Evolutionary conservation across 2,888 invertebrate species (phyloP), one percentile per base, ranked within the genome.

Genomic region (Drosophila mimetica): DNA sequence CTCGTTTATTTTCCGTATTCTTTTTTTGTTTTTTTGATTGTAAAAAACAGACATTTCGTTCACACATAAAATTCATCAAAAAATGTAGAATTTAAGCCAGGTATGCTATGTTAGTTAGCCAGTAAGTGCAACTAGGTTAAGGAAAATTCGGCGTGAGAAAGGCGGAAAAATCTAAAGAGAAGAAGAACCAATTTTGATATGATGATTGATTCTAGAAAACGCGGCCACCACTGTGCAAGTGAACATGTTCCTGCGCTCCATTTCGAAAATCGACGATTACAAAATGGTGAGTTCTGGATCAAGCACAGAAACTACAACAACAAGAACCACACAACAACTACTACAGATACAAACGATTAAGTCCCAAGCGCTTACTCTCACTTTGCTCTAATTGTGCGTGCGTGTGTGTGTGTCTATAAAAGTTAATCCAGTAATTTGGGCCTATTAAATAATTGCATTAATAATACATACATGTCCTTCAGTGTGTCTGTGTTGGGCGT

Each of bases 201-300:
- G 75, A 71, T 65, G 44, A 64, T 64, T 70, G 72, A 88, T 91
- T 92, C 91, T 94, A 95, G 95, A 94, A 94, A 96, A 96, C 93
- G 95, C 95, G 92, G 96, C 97, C 90, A 97, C 97, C 92, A 93
- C 95, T 93, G 98, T 98, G 91, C 93, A 93, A 92, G 97, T 98
- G 94, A 98, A 98, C 96, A 95, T 98, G 94, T 97, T 95, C 93
- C 96, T 98, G 89, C 96, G 98, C 92, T 98, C 98, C 94, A 97
- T 98, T 95, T 97, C 97, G 95, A 97, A 98, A 96, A 98, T 98
- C 94, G 97, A 98, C 94, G 98, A 98, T 96, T 97, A 97, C 94
- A 97, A 97, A 94, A 98, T 98, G 98, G 98, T 98, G 96, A 97
- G 97, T 97, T 92, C 80, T 67, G 76, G 75, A 60, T 74, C 41